Evolutionary conservation across 2,888 invertebrate genomes (phyloP).

Genomic region (Pharmacophagus antenor): DNA sequence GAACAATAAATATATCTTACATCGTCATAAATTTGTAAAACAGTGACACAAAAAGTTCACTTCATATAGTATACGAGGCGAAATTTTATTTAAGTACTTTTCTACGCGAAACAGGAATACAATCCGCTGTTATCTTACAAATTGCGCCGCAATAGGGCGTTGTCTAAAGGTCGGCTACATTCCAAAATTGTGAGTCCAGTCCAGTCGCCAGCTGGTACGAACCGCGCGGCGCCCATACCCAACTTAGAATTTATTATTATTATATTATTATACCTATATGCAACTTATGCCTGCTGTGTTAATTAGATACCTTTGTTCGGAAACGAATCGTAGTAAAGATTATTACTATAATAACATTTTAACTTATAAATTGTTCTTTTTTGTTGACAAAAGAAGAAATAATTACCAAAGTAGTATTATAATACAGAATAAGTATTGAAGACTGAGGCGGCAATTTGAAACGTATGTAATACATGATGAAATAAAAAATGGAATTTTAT

Average conservation of each 20-base stretch:
- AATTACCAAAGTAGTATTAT: no score
- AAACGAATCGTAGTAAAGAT: background rate
- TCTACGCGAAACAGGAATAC: background rate
- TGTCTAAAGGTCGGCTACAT: conserved; percentile 70
- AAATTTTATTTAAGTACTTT: background rate
- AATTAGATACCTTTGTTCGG: conserved; percentile 25
- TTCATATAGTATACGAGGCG: background rate
- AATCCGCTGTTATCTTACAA: conserved; percentile 36
- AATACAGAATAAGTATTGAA: no score
- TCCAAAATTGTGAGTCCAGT: conserved; percentile 70
- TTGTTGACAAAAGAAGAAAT: background rate
- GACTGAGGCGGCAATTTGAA: no score
- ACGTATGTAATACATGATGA: no score
- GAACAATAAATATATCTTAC: no score
- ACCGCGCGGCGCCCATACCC: conserved; percentile 46
- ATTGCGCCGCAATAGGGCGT: conserved; percentile 46
- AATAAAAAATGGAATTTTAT: no score
- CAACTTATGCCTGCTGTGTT: conserved; percentile 13
- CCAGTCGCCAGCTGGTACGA: conserved; percentile 59
- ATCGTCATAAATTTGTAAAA: no score
- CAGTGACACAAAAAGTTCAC: no score
- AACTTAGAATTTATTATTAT: conserved; percentile 34
- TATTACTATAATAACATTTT: background rate
- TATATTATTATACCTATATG: conserved; percentile 9
- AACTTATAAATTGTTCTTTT: background rate